Evolutionary conservation across 2,113 vertebrate genomes (phyloP).

Genomic region (Coreoperca whiteheadi): DNA sequence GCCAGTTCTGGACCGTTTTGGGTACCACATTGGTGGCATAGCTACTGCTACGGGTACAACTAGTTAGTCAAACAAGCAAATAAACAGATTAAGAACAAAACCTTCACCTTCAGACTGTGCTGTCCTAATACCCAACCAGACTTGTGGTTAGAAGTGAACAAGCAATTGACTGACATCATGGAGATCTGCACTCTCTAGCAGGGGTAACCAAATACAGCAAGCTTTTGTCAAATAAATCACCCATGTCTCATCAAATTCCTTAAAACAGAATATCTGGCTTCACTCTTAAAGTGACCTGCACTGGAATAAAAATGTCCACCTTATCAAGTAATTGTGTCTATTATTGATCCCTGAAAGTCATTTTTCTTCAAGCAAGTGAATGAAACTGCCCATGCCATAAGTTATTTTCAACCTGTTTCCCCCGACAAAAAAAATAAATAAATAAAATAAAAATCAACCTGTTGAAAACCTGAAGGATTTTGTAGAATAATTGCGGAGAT

Average conservation of each 20-base stretch:
- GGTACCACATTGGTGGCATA: conserved; percentile 19
- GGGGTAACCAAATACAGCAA: neutral
- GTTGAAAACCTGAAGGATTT: neutral
- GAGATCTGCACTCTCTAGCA: neutral
- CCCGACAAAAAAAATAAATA: too few relatives aligned
- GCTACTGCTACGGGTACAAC: conserved; percentile 3
- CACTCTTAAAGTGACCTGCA: neutral
- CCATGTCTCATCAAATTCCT: neutral
- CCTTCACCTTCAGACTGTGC: neutral
- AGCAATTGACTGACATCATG: neutral
- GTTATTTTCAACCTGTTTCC: neutral
- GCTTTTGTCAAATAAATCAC: neutral
- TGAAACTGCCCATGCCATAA: neutral
- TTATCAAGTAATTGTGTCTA: neutral
- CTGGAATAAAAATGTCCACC: neutral
- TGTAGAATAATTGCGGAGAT: too few relatives aligned
- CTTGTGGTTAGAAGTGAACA: neutral
- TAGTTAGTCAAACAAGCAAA: conserved; percentile 29
- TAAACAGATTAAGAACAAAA: conserved; percentile 42
- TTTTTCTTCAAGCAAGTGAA: neutral
- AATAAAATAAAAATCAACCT: neutral
- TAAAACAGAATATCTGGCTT: neutral
- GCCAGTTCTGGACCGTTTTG: conserved; percentile 35
- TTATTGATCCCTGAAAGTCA: neutral
- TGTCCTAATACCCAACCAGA: neutral